Percentiles rank a stretch among this genome's conserved stretches.
phyloP scores from a whole-genome alignment of 2,888 invertebrate species.

The Thecocarcelia acutangulata region DNA sequence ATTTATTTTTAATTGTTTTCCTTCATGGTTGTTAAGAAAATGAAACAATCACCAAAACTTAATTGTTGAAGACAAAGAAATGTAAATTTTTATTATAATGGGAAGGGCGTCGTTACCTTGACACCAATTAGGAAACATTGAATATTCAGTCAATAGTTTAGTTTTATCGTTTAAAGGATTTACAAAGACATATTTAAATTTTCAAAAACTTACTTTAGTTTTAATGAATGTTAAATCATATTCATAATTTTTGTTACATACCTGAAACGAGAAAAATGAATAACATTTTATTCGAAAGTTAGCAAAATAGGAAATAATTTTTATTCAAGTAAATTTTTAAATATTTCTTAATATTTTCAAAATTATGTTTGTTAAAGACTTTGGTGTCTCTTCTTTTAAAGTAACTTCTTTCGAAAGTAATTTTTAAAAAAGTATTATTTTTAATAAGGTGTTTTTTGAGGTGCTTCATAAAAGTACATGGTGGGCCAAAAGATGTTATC shows the following conservation, averaged over 20 bases:
- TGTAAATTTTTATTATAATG: background rate
- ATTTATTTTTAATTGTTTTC: too few species aligned
- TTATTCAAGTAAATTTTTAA: too few species aligned
- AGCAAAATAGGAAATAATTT: too few species aligned
- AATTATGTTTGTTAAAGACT: too few species aligned
- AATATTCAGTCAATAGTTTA: background rate
- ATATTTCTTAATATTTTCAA: too few species aligned
- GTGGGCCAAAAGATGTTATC: too few species aligned
- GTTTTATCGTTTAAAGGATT: background rate
- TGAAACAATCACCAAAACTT: background rate
- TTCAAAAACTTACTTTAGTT: slow-evolving; percentile 34
- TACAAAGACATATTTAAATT: background rate
- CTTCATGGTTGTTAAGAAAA: background rate
- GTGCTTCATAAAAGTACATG: too few species aligned
- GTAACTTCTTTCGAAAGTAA: background rate
- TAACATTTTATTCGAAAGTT: background rate
- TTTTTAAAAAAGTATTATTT: background rate
- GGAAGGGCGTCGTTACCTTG: slow-evolving; percentile 45
- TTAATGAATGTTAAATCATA: too few species aligned
- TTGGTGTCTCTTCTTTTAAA: background rate
- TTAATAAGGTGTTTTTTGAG: too few species aligned
- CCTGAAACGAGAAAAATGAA: slow-evolving; percentile 52
- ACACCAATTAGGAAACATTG: slow-evolving; percentile 12
- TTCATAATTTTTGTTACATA: slow-evolving; percentile 26
- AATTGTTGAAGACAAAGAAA: background rate